These are phyloP conservation scores for Propsilocerus akamusi DNA, from an alignment of 1,140 invertebrate genomes.

Conservation along the genomic window DNA sequence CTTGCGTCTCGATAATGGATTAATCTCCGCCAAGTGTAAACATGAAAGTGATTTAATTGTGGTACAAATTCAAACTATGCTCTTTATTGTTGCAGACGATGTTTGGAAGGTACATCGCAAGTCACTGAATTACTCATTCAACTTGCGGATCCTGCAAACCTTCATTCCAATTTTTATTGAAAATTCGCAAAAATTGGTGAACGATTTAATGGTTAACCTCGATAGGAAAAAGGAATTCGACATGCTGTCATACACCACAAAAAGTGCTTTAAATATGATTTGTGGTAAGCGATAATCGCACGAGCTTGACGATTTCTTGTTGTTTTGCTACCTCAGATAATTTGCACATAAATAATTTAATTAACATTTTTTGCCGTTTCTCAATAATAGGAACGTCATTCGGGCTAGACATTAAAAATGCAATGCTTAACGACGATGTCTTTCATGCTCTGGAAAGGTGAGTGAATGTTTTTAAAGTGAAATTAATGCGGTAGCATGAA, in stretches of 20 bases:
- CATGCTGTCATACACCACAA: not conserved
- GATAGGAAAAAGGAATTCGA: not conserved
- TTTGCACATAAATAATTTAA: too few species aligned
- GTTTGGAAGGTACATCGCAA: slow-evolving; percentile 5
- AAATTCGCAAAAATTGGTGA: not conserved
- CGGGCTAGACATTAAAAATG: not conserved
- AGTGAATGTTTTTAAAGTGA: too few species aligned
- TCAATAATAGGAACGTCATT: not conserved
- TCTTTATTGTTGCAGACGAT: not conserved
- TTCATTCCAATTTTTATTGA: slow-evolving; percentile 6
- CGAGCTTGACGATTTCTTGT: too few species aligned
- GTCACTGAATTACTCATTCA: slow-evolving; percentile 4
- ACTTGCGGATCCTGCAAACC: not conserved
- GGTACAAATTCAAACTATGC: not conserved
- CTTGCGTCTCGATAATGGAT: not conserved
- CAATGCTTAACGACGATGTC: not conserved
- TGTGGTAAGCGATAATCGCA: not conserved
- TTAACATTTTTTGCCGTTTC: too few species aligned
- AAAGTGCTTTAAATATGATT: not conserved
- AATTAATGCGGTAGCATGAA: not conserved
- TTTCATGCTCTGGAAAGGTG: not conserved
- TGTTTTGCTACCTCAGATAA: too few species aligned
- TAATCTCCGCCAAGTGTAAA: not conserved
- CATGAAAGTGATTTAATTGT: not conserved
- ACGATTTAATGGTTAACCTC: not conserved